Conservation (phyloP, 2,113 vertebrate species). For the Festucalex cinctus region DNA sequence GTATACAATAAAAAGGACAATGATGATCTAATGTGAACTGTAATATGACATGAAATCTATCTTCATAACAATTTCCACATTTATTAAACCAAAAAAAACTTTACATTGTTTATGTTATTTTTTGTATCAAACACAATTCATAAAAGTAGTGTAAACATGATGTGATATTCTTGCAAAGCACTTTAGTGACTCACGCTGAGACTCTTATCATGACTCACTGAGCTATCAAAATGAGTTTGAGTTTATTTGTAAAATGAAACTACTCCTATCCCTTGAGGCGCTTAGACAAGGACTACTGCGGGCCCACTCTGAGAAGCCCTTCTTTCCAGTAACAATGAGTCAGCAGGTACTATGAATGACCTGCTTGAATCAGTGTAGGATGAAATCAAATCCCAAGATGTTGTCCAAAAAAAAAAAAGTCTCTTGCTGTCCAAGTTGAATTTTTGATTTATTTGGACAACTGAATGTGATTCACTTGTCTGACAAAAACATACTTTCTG, state of each 20-base stretch:
- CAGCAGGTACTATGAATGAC: slow-evolving; percentile 28
- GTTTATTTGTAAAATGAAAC: background rate
- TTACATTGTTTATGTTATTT: background rate
- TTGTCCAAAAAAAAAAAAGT: slow-evolving; percentile 24
- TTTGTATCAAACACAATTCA: background rate
- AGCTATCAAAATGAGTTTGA: slow-evolving; percentile 6
- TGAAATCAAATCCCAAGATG: slow-evolving; percentile 23
- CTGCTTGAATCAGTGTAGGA: slow-evolving; percentile 23
- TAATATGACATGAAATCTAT: background rate
- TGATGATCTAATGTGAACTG: background rate
- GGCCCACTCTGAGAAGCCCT: slow-evolving; percentile 3
- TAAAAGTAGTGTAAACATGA: background rate
- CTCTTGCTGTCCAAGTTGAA: background rate
- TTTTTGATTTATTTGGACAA: slow-evolving; percentile 37
- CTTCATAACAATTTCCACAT: background rate
- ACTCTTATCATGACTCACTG: slow-evolving; percentile 4
- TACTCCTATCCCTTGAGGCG: slow-evolving; percentile 3
- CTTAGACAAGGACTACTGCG: background rate
- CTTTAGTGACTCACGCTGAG: background rate
- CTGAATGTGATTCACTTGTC: slow-evolving; percentile 47
- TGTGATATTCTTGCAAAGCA: background rate
- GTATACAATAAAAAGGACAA: background rate
- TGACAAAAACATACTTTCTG: slow-evolving; percentile 10
- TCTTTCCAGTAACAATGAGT: slow-evolving; percentile 39
- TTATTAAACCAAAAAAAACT: background rate